Evolutionary conservation across 2,797 vertebrate genomes (phyloP), one percentile per base, ranked within the genome.

Genomic region (Sebastolobus altivelis): DNA sequence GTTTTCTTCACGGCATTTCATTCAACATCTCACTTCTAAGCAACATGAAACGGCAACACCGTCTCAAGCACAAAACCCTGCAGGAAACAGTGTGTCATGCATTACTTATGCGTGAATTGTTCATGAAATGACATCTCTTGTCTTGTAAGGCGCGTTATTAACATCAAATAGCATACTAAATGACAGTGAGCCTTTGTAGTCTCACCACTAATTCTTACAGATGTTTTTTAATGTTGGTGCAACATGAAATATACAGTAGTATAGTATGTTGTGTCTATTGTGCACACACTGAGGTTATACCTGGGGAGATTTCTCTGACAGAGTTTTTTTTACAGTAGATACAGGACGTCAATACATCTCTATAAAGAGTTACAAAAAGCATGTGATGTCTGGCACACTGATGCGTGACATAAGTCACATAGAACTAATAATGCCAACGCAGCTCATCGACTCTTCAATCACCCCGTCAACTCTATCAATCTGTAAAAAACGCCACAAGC

Each of bases 51-150:
- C 35, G 16, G 46, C 55, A 46, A 72, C 61, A 29, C 52, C 2
- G 33, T 73, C 54, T 59, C 7, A 4, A 61, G 65, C 65, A 76
- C 37, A 35, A 81, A 75, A 58, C 33, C 60, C 72, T 49, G 54
- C 67, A 84, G 79, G 75, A 80, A 79, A 81, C n/a, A 29, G 55
- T 35, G 46, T 27, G 22, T 68, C 31, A 79, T 89, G 72, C 59
- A 83, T 87, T 68, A 83, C 84, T 82, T 86, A 86, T 74, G 18
- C 22, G 27, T 71, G 78, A 80, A 72, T 52, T 88, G 82, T 66
- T 81, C 33, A 71, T 65, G 67, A 82, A 79, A 69, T 75, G 22
- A 79, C 65, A 72, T 85, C 33, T 73, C 67, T 83, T 79, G 70
- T 85, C 40, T 82, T 75, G 71, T 80, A 54, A 54, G 60, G 40